Evolutionary conservation across 2,797 vertebrate genomes (phyloP).

Genomic region (Allobates femoralis): DNA sequence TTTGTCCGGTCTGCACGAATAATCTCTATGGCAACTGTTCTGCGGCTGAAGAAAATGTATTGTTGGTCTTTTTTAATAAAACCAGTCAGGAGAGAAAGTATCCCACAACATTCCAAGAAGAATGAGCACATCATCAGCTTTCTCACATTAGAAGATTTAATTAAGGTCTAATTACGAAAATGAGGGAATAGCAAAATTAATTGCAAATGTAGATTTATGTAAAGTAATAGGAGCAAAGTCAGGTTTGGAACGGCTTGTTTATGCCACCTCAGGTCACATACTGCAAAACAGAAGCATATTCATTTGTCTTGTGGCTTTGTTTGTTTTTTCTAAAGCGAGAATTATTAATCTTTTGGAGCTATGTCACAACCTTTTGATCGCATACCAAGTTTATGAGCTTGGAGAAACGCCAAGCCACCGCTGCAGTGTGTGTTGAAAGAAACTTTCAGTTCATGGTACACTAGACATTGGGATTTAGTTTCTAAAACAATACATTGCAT

Average conservation of each 20-base stretch:
- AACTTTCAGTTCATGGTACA: conserved; percentile 59
- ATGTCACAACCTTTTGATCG: conserved; percentile 64
- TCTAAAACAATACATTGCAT: conserved; percentile 42
- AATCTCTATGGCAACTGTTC: conserved; percentile 61
- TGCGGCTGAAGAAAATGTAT: conserved; percentile 52
- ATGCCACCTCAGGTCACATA: conserved; percentile 51
- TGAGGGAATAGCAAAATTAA: conserved; percentile 39
- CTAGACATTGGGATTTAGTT: conserved; percentile 60
- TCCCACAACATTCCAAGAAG: conserved; percentile 34
- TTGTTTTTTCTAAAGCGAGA: conserved; percentile 62
- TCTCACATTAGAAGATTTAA: conserved; percentile 44
- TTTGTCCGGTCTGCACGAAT: conserved; percentile 58
- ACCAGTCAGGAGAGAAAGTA: conserved; percentile 44
- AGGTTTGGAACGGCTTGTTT: conserved; percentile 44
- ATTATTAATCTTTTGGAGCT: conserved; percentile 63
- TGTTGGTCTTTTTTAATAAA: conserved; percentile 35
- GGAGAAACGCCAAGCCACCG: conserved; percentile 51
- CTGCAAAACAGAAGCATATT: conserved; percentile 54
- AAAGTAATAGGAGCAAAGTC: conserved; percentile 48
- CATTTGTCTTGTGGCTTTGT: conserved; percentile 63
- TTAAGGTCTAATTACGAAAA: conserved; percentile 49
- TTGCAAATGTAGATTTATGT: conserved; percentile 52
- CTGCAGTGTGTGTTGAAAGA: conserved; percentile 51
- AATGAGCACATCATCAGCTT: conserved; percentile 21
- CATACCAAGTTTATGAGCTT: conserved; percentile 63